Conservation (phyloP, 2,113 vertebrate species). For the Phoxinus phoxinus region DNA sequence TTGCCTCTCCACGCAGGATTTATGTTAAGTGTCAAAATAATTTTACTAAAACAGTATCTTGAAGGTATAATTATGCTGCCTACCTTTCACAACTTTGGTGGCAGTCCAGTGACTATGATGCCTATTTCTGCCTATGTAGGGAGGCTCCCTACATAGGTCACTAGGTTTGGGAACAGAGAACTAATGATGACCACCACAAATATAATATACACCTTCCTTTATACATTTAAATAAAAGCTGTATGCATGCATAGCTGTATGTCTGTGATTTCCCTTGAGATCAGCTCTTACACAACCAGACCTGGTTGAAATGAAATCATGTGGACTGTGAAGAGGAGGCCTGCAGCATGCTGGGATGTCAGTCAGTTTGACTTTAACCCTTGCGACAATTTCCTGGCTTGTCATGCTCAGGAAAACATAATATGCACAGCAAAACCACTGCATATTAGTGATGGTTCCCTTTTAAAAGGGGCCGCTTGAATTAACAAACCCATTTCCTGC, state of each 20-base stretch:
- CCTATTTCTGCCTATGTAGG: not conserved
- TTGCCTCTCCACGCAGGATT: not conserved
- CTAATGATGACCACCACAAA: not conserved
- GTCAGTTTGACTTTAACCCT: conserved; percentile 15
- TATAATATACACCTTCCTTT: not conserved
- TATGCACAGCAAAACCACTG: not conserved
- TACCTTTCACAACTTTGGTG: not conserved
- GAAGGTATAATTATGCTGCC: not conserved
- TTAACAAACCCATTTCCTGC: not conserved
- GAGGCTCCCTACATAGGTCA: no score
- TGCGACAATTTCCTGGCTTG: conserved; percentile 5
- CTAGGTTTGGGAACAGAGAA: not conserved
- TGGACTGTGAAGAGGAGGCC: not conserved
- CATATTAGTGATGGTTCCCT: not conserved
- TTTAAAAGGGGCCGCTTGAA: conserved; percentile 14
- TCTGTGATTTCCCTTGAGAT: not conserved
- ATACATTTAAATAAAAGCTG: not conserved
- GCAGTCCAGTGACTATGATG: not conserved
- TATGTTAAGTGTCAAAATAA: not conserved
- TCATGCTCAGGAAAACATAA: not conserved
- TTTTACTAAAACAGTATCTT: not conserved
- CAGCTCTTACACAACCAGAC: conserved; percentile 13
- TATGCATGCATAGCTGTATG: conserved; percentile 7
- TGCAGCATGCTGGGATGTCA: conserved; percentile 16
- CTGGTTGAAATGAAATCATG: conserved; percentile 18